Percentiles rank a stretch among this genome's conserved stretches.
These are phyloP conservation scores for Leptinotarsa tumamoca DNA, from an alignment of 2,888 invertebrate species.

Conservation along the genomic window DNA sequence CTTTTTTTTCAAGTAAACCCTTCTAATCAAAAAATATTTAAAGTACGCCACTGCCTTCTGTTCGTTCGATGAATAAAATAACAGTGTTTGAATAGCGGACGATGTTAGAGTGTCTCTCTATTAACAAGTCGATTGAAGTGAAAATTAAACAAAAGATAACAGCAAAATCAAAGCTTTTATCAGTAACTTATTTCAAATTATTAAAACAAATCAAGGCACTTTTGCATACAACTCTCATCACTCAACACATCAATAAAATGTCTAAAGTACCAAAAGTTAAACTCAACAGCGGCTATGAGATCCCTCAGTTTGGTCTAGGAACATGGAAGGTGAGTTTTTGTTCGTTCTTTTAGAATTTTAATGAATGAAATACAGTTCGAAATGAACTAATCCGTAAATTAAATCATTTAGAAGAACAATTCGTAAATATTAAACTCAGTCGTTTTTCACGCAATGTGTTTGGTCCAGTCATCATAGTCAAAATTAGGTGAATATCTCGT, in stretches of 20 bases:
- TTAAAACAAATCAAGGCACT: neutral
- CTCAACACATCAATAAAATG: conserved; percentile 19
- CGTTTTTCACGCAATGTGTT: too few relatives aligned
- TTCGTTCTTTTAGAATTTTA: too few relatives aligned
- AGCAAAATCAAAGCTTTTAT: neutral
- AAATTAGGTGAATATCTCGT: too few relatives aligned
- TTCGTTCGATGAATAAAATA: neutral
- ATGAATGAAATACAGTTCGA: too few relatives aligned
- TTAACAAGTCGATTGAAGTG: neutral
- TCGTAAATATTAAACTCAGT: too few relatives aligned
- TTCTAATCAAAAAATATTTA: too few relatives aligned
- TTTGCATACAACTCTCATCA: neutral
- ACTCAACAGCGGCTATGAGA: conserved; percentile 70
- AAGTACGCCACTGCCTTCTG: too few relatives aligned
- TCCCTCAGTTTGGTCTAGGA: conserved; percentile 74
- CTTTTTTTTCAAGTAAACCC: too few relatives aligned
- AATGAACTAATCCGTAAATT: too few relatives aligned
- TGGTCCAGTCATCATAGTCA: too few relatives aligned
- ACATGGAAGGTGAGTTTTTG: conserved; percentile 73
- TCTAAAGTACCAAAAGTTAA: conserved; percentile 59
- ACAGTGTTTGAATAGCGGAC: neutral
- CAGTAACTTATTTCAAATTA: neutral
- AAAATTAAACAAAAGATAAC: conserved; percentile 8
- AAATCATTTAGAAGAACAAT: too few relatives aligned
- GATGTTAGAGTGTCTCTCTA: neutral